phyloP scores from a whole-genome alignment of 1,140 invertebrate genomes.

The Steinernema feltiae region DNA sequence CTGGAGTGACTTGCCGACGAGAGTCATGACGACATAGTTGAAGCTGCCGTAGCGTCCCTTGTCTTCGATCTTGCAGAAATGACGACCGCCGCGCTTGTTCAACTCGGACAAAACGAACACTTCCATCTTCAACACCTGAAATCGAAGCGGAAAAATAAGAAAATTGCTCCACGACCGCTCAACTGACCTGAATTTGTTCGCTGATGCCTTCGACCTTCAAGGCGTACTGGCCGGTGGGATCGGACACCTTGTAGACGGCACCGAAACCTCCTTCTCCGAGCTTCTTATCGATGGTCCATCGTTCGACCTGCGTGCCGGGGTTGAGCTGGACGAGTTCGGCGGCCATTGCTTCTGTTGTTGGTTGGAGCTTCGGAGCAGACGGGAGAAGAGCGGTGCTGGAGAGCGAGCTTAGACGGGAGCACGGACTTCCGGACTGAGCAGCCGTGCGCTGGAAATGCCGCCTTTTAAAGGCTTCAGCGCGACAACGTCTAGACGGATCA shows the following conservation, averaged over 20 bases:
- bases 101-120: conserved; percentile 44
- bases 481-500: background rate
- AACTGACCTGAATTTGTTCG: conserved; percentile 44
- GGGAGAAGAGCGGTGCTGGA: background rate
- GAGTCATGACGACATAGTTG: conserved; percentile 53
- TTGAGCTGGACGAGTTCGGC: conserved; percentile 37
- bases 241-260: conserved; percentile 41
- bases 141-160: conserved; percentile 19
- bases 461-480: background rate
- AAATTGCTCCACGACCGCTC: background rate
- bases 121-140: conserved; percentile 50
- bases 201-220: conserved; percentile 46
- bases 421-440: background rate
- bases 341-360: conserved; percentile 26
- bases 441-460: background rate
- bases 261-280: conserved; percentile 40
- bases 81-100: conserved; percentile 39
- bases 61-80: conserved; percentile 51
- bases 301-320: conserved; percentile 37
- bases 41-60: conserved; percentile 47
- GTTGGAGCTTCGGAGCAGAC: background rate
- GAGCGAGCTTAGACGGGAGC: background rate
- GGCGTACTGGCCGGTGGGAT: conserved; percentile 39
- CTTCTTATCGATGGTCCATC: conserved; percentile 40
- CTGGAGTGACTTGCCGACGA: conserved; percentile 50